Conservation (phyloP, 2,797 vertebrate genomes). For the Nothura maculosa region DNA sequence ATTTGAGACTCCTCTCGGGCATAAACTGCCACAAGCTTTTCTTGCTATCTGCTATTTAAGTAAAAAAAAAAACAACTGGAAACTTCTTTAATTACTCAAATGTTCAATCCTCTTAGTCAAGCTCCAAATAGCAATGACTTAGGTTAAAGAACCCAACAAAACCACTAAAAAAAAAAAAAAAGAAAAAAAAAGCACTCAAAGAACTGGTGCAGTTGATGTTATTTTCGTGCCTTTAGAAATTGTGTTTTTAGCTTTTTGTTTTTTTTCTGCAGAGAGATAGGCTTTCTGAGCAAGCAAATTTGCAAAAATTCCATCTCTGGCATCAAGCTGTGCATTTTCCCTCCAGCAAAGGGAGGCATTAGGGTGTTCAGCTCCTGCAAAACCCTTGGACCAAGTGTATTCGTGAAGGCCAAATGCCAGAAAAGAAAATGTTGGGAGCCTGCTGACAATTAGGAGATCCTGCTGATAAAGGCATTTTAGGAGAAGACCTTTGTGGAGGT, state of each 20-base stretch:
- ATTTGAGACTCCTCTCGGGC: accelerated
- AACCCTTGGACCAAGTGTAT: background rate
- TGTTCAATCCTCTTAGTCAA: background rate
- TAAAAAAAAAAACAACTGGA: background rate
- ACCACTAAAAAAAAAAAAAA: background rate
- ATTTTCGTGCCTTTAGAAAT: background rate
- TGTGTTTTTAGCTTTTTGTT: background rate
- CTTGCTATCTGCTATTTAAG: background rate
- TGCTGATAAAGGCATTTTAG: background rate
- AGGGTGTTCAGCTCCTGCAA: background rate
- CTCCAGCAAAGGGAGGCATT: too few relatives aligned
- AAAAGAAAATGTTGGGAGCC: too few relatives aligned
- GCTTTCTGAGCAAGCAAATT: too few relatives aligned
- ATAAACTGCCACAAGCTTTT: background rate
- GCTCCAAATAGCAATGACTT: background rate
- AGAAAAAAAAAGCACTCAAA: too few relatives aligned
- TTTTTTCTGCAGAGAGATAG: background rate
- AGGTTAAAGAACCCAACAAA: background rate
- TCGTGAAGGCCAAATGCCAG: background rate
- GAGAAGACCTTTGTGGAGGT: background rate
- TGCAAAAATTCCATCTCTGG: too few relatives aligned
- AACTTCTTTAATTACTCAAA: background rate
- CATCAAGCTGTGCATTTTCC: too few relatives aligned
- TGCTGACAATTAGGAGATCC: background rate
- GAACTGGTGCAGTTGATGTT: accelerated